Evolutionary conservation across 2,113 vertebrate genomes (phyloP), one percentile per base, ranked within the genome.

Genomic region (Ictalurus furcatus): DNA sequence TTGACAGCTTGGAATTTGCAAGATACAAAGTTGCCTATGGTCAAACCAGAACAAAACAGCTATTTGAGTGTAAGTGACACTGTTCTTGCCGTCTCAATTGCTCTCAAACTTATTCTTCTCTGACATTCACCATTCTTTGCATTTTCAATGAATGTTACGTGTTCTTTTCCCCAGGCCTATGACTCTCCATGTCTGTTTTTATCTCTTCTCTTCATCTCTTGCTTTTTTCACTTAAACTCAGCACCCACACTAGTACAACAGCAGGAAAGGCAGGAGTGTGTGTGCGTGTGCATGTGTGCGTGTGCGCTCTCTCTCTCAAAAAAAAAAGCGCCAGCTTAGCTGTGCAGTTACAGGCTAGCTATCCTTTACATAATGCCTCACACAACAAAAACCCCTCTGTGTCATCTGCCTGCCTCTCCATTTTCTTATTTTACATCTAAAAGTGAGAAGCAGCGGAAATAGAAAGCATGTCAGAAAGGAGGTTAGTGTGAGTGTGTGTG

Each of bases 361-460:
- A 90, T 88, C 59, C 76, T 95, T 95, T 93, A 95, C 93, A 92
- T 94, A 94, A 94, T 92, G 92, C 69, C 89, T 89, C 92, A 88
- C 92, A 90, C 87, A 90, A 84, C 86, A 89, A 61, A 85, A 85
- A 79, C 19, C 58, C 85, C 40, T 87, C 71, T 82, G 84, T 74
- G 65, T 90, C 85, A 76, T 83, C 67, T 67, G 37, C 63, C 61
- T 87, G 40, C 17, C 80, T 85, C 23, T 52, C 73, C 17, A 37
- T 85, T 30, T 88, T 85, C 87, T 86, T 61, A 87, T 63, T 86
- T 78, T 76, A 85, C 25, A 87, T 63, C 85, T 80, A 85, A 52
- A 86, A 82, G 63, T 63, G 48, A 89, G 86, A 88, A 78, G 40
- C 80, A 78, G 8, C 80, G 79, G 78, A 63, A 67, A 91, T 12